phyloP scores from a whole-genome alignment of 2,888 invertebrate genomes.

The Pedicia rivosa region DNA sequence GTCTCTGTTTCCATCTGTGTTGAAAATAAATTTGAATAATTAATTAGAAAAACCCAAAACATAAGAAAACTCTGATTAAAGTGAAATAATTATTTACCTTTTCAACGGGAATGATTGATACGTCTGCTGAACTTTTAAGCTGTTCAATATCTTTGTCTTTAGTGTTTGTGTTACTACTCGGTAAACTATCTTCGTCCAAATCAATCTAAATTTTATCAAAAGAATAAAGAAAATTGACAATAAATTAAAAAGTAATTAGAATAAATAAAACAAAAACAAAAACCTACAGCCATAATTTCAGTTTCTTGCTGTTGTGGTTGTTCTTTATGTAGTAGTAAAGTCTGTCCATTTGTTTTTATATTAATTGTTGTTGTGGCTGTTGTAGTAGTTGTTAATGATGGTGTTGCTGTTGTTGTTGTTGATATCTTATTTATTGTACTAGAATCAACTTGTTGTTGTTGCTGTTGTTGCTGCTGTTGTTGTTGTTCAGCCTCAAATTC shows the following conservation, averaged over 20 bases:
- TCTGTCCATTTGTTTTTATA: conserved; percentile 30
- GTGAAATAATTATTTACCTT: background rate
- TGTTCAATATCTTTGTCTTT: conserved; percentile 1
- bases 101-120: conserved; percentile 4
- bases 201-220: conserved; percentile 15
- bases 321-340: conserved; percentile 19
- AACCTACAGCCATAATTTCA: conserved; percentile 19
- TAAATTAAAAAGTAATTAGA: background rate
- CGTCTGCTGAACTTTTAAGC: conserved; percentile 4
- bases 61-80: background rate
- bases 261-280: background rate
- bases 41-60: no score
- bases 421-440: no score
- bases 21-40: no score
- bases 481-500: conserved; percentile 72
- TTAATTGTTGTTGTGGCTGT: conserved; percentile 25
- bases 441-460: conserved; percentile 5
- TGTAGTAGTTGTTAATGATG: conserved; percentile 11
- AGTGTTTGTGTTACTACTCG: background rate
- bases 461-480: conserved; percentile 29
- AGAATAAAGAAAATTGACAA: background rate
- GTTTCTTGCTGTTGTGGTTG: conserved; percentile 15
- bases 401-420: conserved; percentile 30
- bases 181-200: conserved; percentile 16
- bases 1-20: no score